Base-by-base conservation (phyloP, 2,888 invertebrate species). In the Epinotia brunnichana region DNA sequence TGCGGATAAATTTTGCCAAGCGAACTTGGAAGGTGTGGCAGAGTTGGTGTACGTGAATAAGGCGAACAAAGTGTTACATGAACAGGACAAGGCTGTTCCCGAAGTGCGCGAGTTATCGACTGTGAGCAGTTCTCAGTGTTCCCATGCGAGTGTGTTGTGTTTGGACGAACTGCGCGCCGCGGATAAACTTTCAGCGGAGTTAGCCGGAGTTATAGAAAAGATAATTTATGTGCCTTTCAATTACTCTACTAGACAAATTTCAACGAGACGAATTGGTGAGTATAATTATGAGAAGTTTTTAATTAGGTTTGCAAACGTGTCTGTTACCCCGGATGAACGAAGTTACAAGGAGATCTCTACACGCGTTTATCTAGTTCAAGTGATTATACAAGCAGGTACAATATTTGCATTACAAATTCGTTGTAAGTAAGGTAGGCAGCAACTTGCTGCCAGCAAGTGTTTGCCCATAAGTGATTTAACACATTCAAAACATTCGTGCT, bases 151-250 rank as follows among this genome's bases (percentile, higher is more conserved):
- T 76, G 91, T 91, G 75, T 80, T 95, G 82, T 96, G 96, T 88
- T 88, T 95, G 76, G 88, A 89, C 64, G 94, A 95, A 82, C 86
- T 95, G 76, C 94, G 94, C 76, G 91, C 94, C 0, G 81, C 94
- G 41, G 87, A 87, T 13, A 93, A 93, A 79, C 87, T 96, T 74
- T 93, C 95, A 3, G 80, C 83, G n/a, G 89, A 90, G 72, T 85
- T 96, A 66, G 84, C 90, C 13, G 84, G 83, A 59, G 82, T 83
- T 21, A 88, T 94, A 35, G 94, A 95, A 79, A 88, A 94, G 76
- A 94, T 91, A 76, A 94, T 96, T 81, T 96, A 95, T 87, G 91
- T 97, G 79, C 95, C 95, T 64, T 96, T 96, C 85, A 96, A 95
- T 87, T 95, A 94, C 80, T 94, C 91, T 19, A 93, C 91, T 15